phyloP scores from a whole-genome alignment of 2,888 invertebrate species.

The Catocala fraxini region DNA sequence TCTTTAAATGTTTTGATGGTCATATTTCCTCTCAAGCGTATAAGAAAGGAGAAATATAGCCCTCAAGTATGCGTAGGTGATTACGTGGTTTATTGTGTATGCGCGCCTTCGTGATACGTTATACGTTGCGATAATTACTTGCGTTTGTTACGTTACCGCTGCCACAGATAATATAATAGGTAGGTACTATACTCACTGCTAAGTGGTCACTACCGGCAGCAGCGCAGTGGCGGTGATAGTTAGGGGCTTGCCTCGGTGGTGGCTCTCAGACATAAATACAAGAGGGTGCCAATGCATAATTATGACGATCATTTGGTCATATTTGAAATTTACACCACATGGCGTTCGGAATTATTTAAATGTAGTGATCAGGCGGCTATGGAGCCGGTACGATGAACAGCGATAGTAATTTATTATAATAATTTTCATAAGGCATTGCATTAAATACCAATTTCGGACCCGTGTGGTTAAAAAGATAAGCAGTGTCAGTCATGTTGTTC shows the following conservation, averaged over 20 bases:
- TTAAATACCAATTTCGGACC: too few relatives aligned
- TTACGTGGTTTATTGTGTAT: neutral
- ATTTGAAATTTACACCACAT: conserved; percentile 2
- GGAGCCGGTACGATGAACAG: too few relatives aligned
- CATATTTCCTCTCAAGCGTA: too few relatives aligned
- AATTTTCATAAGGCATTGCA: too few relatives aligned
- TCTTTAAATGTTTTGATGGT: too few relatives aligned
- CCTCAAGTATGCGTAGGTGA: neutral
- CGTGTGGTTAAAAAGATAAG: too few relatives aligned
- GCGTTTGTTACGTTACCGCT: conserved; percentile 8
- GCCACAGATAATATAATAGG: too few relatives aligned
- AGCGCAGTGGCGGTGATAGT: neutral
- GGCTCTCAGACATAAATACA: neutral
- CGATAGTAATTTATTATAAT: too few relatives aligned
- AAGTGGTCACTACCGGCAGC: conserved; percentile 8
- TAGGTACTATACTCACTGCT: too few relatives aligned
- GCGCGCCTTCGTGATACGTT: neutral
- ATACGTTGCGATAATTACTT: conserved; percentile 6
- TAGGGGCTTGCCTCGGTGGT: conserved; percentile 2
- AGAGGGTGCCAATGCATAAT: conserved; percentile 2
- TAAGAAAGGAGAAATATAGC: too few relatives aligned
- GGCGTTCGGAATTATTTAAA: neutral
- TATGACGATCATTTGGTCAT: conserved; percentile 2
- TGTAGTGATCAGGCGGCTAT: too few relatives aligned
- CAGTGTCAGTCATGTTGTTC: too few relatives aligned